Evolutionary conservation across 2,113 vertebrate genomes (phyloP).

Genomic region (Platichthys flesus): DNA sequence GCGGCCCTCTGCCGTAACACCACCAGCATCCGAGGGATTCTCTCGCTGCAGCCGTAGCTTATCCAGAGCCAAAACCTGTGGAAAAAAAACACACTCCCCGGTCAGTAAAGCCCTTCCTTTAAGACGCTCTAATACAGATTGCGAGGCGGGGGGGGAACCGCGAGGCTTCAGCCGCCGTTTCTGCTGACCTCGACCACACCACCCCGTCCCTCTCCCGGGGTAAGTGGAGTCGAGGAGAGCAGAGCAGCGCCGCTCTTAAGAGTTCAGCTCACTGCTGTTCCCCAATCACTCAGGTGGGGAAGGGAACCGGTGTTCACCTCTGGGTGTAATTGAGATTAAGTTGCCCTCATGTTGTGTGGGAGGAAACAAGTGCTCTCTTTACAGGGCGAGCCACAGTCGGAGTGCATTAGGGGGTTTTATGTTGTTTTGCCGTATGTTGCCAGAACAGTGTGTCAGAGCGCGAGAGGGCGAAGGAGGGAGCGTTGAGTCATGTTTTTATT

Average conservation of each 20-base stretch:
- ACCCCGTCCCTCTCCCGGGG: constrained; percentile 12
- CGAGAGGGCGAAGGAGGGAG: constrained; percentile 8
- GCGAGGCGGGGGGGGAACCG: constrained; percentile 50
- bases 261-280: constrained; percentile 18
- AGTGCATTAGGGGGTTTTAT: constrained; percentile 55
- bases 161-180: constrained; percentile 36
- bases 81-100: constrained; percentile 25
- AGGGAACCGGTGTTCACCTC: constrained; percentile 49
- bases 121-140: constrained; percentile 74
- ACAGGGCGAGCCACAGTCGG: constrained; percentile 58
- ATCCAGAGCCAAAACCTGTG: constrained; percentile 51
- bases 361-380: constrained; percentile 52
- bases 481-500: constrained; percentile 63
- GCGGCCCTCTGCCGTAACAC: constrained; percentile 38
- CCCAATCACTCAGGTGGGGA: constrained; percentile 56
- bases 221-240: constrained; percentile 46
- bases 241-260: constrained; percentile 18
- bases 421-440: constrained; percentile 65
- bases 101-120: constrained; percentile 61
- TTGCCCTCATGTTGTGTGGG: constrained; percentile 53
- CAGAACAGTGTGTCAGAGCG: constrained; percentile 58
- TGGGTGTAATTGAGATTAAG: constrained; percentile 66
- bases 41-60: constrained; percentile 48
- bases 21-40: constrained; percentile 40
- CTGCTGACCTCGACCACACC: constrained; percentile 61